A percentile compares a stretch with the other conserved stretches of the same genome.
These are phyloP conservation scores for Spodoptera littoralis DNA, from an alignment of 2,888 invertebrate genomes.

Conservation along the genomic window DNA sequence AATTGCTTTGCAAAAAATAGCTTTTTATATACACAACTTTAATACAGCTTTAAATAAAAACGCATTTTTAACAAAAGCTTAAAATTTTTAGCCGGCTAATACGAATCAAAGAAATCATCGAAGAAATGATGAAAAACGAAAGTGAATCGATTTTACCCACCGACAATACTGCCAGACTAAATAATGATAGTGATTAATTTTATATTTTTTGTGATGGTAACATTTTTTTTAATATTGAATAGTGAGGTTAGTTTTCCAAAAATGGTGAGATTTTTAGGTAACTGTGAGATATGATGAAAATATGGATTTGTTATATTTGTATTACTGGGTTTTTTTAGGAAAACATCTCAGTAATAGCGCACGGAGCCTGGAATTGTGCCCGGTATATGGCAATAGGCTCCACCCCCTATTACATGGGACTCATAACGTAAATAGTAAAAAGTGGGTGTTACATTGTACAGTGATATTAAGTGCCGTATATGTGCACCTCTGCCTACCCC, in stretches of 20 bases:
- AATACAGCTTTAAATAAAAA: constrained; percentile 7
- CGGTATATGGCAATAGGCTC: no score
- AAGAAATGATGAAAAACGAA: constrained; percentile 78
- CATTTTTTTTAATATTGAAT: constrained; percentile 7
- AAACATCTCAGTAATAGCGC: no score
- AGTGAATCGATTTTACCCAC: constrained; percentile 57
- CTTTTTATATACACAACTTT: constrained; percentile 15
- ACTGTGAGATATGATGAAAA: no score
- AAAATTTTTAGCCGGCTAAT: constrained; percentile 78
- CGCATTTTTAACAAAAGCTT: constrained; percentile 56
- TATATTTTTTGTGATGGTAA: constrained; percentile 9
- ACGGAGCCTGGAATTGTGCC: no score
- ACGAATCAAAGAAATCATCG: constrained; percentile 76
- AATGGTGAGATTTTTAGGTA: no score
- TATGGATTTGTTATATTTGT: no score
- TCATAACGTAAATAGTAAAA: no score
- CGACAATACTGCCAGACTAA: constrained; percentile 41
- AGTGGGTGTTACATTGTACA: no score
- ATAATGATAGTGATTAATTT: constrained; percentile 44
- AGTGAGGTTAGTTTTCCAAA: constrained; percentile 1
- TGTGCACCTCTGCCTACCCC: no score
- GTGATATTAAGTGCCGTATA: no score
- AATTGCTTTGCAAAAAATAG: constrained; percentile 38
- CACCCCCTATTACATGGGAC: no score
- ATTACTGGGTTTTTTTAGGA: no score